Evolutionary conservation across 2,797 vertebrate genomes (phyloP).

Genomic region (Hippoglossus hippoglossus): DNA sequence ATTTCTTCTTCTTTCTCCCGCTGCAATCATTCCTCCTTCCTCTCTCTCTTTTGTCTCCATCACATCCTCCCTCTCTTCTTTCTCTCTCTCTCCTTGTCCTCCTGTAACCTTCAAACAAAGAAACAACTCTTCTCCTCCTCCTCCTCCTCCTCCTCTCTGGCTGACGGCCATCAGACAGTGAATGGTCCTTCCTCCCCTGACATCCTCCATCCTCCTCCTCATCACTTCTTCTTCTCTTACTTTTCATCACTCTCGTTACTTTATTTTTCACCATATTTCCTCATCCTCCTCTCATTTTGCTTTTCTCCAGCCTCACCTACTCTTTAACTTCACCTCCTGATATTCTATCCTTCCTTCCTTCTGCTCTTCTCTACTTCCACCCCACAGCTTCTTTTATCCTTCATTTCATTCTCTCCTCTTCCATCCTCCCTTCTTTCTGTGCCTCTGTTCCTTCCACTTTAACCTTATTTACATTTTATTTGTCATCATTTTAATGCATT

Average conservation of each 20-base stretch:
- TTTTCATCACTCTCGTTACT: not conserved
- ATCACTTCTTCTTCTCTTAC: not conserved
- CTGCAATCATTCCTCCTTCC: slow-evolving; percentile 6
- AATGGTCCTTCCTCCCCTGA: slow-evolving; percentile 67
- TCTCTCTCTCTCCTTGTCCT: slow-evolving; percentile 35
- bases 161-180: slow-evolving; percentile 69
- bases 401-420: not conserved
- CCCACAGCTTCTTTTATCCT: too few species aligned
- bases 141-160: slow-evolving; percentile 57
- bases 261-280: not conserved
- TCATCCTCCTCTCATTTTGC: not conserved
- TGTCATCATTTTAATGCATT: too few species aligned
- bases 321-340: not conserved
- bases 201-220: slow-evolving; percentile 25
- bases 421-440: not conserved
- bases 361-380: not conserved
- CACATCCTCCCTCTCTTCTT: too few species aligned
- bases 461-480: too few species aligned
- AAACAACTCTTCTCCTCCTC: slow-evolving; percentile 37
- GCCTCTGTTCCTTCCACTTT: too few species aligned
- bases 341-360: not conserved
- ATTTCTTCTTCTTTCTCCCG: slow-evolving; percentile 29
- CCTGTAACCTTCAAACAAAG: slow-evolving; percentile 65
- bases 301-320: not conserved
- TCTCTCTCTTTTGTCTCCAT: too few species aligned